Conservation (phyloP, 2,113 vertebrate species). For the Machaerirhynchus nigripectus region DNA sequence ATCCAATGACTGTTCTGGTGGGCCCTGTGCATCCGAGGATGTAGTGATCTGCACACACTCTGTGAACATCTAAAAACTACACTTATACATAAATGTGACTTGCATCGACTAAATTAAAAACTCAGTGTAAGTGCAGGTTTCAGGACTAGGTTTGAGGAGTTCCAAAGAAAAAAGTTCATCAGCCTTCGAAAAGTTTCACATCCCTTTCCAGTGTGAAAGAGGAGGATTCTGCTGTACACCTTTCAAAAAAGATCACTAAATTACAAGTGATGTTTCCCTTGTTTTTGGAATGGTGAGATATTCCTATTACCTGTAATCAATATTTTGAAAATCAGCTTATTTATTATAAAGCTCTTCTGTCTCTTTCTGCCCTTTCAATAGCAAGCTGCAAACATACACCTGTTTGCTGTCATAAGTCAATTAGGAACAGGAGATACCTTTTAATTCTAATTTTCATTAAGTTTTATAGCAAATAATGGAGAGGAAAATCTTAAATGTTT, state of each 20-base stretch:
- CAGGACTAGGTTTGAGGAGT: not conserved
- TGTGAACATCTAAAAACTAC: not conserved
- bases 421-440: not conserved
- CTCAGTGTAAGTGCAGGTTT: not conserved
- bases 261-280: not conserved
- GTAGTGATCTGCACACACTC: not conserved
- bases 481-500: not conserved
- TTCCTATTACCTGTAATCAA: not conserved
- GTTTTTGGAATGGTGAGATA: not conserved
- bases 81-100: accelerated
- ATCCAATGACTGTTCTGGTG: not conserved
- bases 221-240: not conserved
- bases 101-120: not conserved
- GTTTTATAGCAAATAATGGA: not conserved
- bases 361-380: not conserved
- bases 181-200: not conserved
- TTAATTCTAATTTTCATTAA: not conserved
- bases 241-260: not conserved
- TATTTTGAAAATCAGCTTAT: not conserved
- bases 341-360: not conserved
- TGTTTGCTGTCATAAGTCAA: not conserved
- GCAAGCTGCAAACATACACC: not conserved
- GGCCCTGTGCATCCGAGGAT: no score
- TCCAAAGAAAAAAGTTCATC: not conserved
- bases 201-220: not conserved